These are phyloP conservation scores for Beris chalybata DNA, from an alignment of 2,888 invertebrate genomes.

Conservation along the genomic window DNA sequence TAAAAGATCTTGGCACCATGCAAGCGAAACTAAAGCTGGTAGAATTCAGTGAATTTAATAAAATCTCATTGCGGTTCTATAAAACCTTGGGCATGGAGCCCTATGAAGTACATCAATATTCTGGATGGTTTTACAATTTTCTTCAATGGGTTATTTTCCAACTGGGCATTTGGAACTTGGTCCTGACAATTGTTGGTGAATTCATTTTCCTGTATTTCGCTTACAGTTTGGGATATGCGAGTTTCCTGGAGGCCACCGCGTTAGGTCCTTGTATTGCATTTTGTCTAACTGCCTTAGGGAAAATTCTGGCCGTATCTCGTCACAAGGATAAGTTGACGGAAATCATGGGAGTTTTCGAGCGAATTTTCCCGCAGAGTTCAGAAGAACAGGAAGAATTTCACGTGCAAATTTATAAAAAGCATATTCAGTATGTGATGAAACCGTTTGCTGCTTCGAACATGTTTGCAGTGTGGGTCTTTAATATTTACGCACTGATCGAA, in stretches of 20 bases:
- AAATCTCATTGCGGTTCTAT: background rate
- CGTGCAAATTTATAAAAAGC: background rate
- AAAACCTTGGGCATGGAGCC: constrained; percentile 6
- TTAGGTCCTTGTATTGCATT: constrained; percentile 1
- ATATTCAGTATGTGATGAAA: background rate
- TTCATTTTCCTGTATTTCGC: background rate
- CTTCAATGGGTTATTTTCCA: background rate
- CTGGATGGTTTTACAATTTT: background rate
- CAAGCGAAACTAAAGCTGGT: background rate
- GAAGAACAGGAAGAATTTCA: background rate
- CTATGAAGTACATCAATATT: no score
- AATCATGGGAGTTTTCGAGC: background rate
- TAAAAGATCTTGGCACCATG: background rate
- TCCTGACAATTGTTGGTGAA: constrained; percentile 11
- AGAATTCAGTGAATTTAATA: background rate
- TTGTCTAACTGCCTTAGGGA: background rate
- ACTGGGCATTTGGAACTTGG: constrained; percentile 2
- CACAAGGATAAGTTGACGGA: background rate
- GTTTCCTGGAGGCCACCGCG: constrained; percentile 5
- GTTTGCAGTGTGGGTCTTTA: constrained; percentile 6
- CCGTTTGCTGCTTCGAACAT: background rate
- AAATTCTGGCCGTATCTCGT: background rate
- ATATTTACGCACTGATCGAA: constrained; percentile 2
- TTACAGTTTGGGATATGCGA: background rate
- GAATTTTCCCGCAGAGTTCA: background rate